Evolutionary conservation across 2,888 invertebrate genomes (phyloP).

Genomic region (Hecatera dysodea): DNA sequence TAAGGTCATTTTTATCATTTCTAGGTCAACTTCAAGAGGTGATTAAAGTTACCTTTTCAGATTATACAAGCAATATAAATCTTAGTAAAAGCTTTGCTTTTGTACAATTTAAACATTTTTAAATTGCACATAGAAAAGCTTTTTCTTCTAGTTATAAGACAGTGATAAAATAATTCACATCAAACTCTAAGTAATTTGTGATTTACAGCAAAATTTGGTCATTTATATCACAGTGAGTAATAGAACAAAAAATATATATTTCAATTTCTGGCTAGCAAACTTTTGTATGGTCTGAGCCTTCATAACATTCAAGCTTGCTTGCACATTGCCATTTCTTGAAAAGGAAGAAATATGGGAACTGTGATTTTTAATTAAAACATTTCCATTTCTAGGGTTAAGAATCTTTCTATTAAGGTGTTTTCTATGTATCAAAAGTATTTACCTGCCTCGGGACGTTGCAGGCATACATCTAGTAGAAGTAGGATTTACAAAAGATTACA

Average conservation of each 20-base stretch:
- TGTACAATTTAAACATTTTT: too few species aligned
- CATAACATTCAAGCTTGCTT: background rate
- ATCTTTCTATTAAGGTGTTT: background rate
- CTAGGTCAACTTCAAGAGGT: too few species aligned
- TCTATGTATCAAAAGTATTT: slow-evolving; percentile 3
- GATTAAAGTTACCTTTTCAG: too few species aligned
- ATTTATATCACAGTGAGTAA: slow-evolving; percentile 83
- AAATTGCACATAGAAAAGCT: too few species aligned
- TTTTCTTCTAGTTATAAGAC: background rate
- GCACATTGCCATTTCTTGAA: background rate
- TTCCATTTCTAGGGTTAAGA: slow-evolving; percentile 8
- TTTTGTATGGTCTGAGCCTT: slow-evolving; percentile 21
- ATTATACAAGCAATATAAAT: too few species aligned
- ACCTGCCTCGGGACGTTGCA: slow-evolving; percentile 2
- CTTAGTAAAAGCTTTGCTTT: too few species aligned
- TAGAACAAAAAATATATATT: background rate
- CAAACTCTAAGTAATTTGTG: slow-evolving; percentile 44
- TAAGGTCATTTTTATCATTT: too few species aligned
- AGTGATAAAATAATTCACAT: background rate
- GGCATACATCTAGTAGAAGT: background rate
- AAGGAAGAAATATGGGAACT: background rate
- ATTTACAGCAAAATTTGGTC: slow-evolving; percentile 83
- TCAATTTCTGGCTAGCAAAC: too few species aligned
- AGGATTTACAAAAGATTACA: background rate
- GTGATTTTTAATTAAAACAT: too few species aligned